phyloP scores from a whole-genome alignment of 2,888 invertebrate species.

The Trachelus tabidus region DNA sequence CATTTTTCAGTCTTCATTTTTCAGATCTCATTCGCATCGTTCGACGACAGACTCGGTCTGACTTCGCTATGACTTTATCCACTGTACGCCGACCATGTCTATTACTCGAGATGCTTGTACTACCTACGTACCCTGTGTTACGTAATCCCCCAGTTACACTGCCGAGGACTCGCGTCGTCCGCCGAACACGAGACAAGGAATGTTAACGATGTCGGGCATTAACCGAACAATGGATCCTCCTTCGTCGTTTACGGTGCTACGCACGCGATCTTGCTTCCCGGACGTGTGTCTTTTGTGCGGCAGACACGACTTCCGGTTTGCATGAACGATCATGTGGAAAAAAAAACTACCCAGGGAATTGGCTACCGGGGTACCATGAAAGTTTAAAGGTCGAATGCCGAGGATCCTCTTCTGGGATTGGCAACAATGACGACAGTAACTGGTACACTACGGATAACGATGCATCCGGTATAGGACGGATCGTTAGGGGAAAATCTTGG shows the following conservation, averaged over 20 bases:
- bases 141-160: background rate
- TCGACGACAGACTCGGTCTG: background rate
- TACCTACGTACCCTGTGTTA: background rate
- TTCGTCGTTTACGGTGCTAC: background rate
- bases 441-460: background rate
- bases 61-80: background rate
- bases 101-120: background rate
- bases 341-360: background rate
- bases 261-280: background rate
- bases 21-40: too few relatives aligned
- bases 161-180: background rate
- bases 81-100: background rate
- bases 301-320: background rate
- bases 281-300: background rate
- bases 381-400: too few relatives aligned
- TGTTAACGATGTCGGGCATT: background rate
- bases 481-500: too few relatives aligned
- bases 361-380: too few relatives aligned
- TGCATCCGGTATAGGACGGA: too few relatives aligned
- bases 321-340: background rate
- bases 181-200: background rate
- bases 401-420: background rate
- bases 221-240: background rate
- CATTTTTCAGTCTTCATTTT: too few relatives aligned
- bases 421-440: background rate